These are phyloP conservation scores for Eriosoma lanigerum DNA, from an alignment of 1,140 invertebrate genomes.

Conservation along the genomic window DNA sequence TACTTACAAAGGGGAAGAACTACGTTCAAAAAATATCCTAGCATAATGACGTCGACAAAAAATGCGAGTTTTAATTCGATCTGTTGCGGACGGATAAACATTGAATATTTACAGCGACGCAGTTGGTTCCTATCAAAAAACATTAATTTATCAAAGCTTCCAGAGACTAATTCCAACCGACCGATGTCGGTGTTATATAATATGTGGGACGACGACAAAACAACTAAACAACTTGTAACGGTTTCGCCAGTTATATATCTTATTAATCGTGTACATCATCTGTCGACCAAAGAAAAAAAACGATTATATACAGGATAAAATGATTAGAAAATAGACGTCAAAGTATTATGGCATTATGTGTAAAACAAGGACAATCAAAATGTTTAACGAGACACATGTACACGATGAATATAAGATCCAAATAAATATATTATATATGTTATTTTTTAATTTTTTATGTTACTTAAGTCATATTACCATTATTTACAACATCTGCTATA, in stretches of 20 bases:
- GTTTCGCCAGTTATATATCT: conserved; percentile 7
- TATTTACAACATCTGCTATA: too few species aligned
- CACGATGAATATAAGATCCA: too few species aligned
- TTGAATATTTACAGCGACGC: not conserved
- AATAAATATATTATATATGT: too few species aligned
- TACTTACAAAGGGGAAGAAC: not conserved
- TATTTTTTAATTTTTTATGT: too few species aligned
- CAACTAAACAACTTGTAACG: not conserved
- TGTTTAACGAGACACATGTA: too few species aligned
- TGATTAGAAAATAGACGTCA: too few species aligned
- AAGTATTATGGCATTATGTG: too few species aligned
- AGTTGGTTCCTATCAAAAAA: not conserved
- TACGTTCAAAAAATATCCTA: not conserved
- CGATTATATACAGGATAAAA: too few species aligned
- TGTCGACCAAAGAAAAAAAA: too few species aligned
- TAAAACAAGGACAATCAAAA: too few species aligned
- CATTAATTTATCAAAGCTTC: conserved; percentile 23
- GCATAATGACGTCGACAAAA: not conserved
- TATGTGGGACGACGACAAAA: not conserved
- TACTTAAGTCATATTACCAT: too few species aligned
- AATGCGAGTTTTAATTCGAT: not conserved
- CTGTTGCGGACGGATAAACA: not conserved
- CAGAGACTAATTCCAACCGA: too few species aligned
- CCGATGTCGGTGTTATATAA: not conserved
- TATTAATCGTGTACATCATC: not conserved